Evolutionary conservation across 2,888 invertebrate species (phyloP).

Genomic region (Caenorhabditis sp.): DNA sequence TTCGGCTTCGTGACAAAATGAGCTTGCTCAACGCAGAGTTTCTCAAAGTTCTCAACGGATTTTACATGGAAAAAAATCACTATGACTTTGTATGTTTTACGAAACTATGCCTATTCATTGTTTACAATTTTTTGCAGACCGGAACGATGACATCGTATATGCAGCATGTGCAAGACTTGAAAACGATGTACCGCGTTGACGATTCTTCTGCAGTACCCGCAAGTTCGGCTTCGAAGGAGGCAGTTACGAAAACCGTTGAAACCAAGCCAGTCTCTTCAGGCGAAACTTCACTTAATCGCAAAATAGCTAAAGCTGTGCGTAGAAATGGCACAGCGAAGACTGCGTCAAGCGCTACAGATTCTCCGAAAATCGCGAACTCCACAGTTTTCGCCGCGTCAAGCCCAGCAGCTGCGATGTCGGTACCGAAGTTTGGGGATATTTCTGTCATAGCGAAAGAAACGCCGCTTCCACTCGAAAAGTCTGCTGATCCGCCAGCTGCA

Average conservation of each 20-base stretch:
- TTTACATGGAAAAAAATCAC: slow-evolving; percentile 40
- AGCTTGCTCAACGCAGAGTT: slow-evolving; percentile 58
- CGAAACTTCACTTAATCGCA: slow-evolving; percentile 5
- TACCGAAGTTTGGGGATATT: slow-evolving; percentile 62
- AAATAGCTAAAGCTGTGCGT: slow-evolving; percentile 55
- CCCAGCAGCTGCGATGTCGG: slow-evolving; percentile 27
- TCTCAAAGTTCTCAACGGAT: slow-evolving; percentile 54
- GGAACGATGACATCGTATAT: slow-evolving; percentile 69
- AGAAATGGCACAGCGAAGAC: slow-evolving; percentile 9
- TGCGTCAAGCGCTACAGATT: neutral
- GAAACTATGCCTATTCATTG: neutral
- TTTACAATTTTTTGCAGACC: slow-evolving; percentile 39
- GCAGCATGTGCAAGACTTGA: slow-evolving; percentile 64
- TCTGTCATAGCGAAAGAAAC: slow-evolving; percentile 55
- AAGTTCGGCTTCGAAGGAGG: neutral
- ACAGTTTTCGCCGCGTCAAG: slow-evolving; percentile 51
- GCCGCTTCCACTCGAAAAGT: slow-evolving; percentile 24
- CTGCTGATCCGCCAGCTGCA: slow-evolving; percentile 1
- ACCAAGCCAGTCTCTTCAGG: neutral
- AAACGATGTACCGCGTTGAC: slow-evolving; percentile 53
- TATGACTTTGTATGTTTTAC: slow-evolving; percentile 64
- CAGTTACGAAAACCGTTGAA: neutral
- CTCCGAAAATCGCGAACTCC: slow-evolving; percentile 24
- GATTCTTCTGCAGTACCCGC: slow-evolving; percentile 7
- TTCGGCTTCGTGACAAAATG: slow-evolving; percentile 65